Evolutionary conservation across 2,888 invertebrate species (phyloP), one percentile per base, ranked within the genome.

Genomic region (Bhutanitis thaidina): DNA sequence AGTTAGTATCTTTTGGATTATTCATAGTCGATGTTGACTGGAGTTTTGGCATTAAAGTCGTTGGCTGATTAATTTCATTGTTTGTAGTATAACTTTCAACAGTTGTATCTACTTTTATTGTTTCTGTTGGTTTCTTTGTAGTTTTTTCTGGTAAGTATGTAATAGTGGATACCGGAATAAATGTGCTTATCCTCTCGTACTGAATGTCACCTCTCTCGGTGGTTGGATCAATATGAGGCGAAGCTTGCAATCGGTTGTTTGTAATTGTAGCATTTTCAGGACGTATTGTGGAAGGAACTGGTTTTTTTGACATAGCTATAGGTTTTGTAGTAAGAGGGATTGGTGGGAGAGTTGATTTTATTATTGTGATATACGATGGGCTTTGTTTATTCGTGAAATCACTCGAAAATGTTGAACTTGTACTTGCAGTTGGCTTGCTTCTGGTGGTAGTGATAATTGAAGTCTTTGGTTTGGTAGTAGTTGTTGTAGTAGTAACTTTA

Each of bases 131-230:
- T 56, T 59, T 75, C 14, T 48, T 58, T 1, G 80, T 77, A 16
- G 68, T 66, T 47, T 65, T 72, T 45, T 82, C 79, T 32, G 71
- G 75, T 7, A 78, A 61, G 59, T 77, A 78, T 13, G 70, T 61
- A 1, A 68, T 60, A 27, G 83, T 80, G 13, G 86, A 80, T 14
- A 76, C 54, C 32, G 87, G 87, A 49, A 76, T 62, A 57, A 79
- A 80, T 0, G 84, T 80, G 56, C 74, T 81, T 29, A 82, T 62
- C 66, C 72, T 81, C 53, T 84, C 80, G 55, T 69, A 75, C 41
- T 67, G 58, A 30, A 62, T 53, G 38, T 60, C 58, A 20, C 60
- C 66, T 64, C 74, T 75, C 47, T 77, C 72, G 1, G 71, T 74
- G 14, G 61, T 67, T 15, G 72, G 58, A 13, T 62, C 49, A 34